Evolutionary conservation across 2,888 invertebrate genomes (phyloP).

Genomic region (Amblyteles armatorius): DNA sequence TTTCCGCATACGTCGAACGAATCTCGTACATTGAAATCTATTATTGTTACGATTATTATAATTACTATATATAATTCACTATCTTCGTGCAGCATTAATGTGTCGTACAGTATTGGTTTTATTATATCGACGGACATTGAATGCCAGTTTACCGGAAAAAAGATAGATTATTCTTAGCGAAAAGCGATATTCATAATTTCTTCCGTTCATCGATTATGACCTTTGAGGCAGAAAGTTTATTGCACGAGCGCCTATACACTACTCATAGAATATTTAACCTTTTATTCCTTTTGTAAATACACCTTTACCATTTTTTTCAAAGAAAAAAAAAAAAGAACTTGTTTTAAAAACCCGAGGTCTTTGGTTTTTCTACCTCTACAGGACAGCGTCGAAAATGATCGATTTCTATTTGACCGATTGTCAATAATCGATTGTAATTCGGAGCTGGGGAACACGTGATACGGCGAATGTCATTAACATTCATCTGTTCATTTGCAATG

Average conservation of each 20-base stretch:
- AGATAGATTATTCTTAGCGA: neutral
- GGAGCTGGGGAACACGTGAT: neutral
- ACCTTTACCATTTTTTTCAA: neutral
- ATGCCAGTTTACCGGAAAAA: conserved; percentile 1
- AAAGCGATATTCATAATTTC: neutral
- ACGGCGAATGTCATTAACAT: neutral
- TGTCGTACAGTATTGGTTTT: conserved; percentile 10
- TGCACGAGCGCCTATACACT: neutral
- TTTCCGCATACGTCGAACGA: neutral
- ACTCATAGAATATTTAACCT: neutral
- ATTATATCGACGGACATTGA: conserved; percentile 22
- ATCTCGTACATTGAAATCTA: conserved; percentile 2
- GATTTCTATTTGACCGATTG: neutral
- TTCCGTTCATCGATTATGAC: neutral
- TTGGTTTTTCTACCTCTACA: neutral
- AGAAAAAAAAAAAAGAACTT: neutral
- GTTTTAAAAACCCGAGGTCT: neutral
- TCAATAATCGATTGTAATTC: neutral
- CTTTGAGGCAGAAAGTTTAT: neutral
- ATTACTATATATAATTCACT: conserved; percentile 40
- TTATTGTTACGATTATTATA: conserved; percentile 29
- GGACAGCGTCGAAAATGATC: neutral
- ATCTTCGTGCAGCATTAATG: neutral
- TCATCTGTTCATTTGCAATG: neutral
- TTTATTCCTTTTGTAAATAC: neutral